A percentile compares a stretch with the other conserved stretches of the same genome.
Conservation (phyloP, 1,140 invertebrate species). For the Myzus persicae region DNA sequence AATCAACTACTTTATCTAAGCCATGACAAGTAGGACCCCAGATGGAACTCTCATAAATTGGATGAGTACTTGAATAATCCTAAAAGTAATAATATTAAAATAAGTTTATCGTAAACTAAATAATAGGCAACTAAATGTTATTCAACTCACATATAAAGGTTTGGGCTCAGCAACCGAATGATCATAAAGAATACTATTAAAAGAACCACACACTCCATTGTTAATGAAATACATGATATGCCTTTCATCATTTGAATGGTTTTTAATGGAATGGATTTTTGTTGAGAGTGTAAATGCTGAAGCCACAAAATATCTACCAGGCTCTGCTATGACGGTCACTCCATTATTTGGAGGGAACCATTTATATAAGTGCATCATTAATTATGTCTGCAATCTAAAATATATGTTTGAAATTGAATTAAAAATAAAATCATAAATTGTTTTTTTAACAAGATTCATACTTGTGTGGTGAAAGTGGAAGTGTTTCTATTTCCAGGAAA, state of each 20-base stretch:
- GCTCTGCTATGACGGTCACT: slow-evolving; percentile 91
- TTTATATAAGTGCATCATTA: slow-evolving; percentile 79
- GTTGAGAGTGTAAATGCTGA: slow-evolving; percentile 92
- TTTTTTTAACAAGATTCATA: slow-evolving; percentile 62
- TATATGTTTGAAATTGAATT: not conserved
- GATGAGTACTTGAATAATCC: not conserved
- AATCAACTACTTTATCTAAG: slow-evolving; percentile 83
- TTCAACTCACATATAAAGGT: slow-evolving; percentile 70
- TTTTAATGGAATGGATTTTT: slow-evolving; percentile 83
- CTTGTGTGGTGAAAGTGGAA: too few relatives aligned
- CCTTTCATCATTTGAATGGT: slow-evolving; percentile 64
- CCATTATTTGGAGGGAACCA: slow-evolving; percentile 77
- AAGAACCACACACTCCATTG: slow-evolving; percentile 97
- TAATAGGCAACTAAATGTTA: not conserved
- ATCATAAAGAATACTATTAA: slow-evolving; percentile 96
- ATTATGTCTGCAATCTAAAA: slow-evolving; percentile 74
- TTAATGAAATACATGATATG: slow-evolving; percentile 96
- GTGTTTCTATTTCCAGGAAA: slow-evolving; percentile 79
- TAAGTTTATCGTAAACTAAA: not conserved
- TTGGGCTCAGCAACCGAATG: slow-evolving; percentile 80
- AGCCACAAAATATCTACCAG: slow-evolving; percentile 93
- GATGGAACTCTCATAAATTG: slow-evolving; percentile 71
- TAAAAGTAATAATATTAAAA: not conserved
- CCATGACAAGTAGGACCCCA: slow-evolving; percentile 97
- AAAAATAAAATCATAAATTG: not conserved